Evolutionary conservation across 2,797 vertebrate genomes (phyloP).

Genomic region (Fringilla coelebs): DNA sequence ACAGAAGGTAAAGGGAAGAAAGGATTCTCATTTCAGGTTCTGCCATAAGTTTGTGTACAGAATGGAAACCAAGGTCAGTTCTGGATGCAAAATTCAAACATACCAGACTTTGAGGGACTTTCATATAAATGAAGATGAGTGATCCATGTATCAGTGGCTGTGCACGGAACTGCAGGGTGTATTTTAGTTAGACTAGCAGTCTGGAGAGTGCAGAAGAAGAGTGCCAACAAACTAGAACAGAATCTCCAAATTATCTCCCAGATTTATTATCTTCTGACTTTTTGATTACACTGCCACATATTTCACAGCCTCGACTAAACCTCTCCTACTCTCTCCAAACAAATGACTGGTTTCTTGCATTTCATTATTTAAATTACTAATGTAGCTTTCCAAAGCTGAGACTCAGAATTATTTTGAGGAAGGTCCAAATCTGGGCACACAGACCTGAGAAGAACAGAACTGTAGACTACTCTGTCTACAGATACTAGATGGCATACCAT

Average conservation of each 20-base stretch:
- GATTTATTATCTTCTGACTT: background rate
- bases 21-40: background rate
- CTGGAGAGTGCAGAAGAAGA: background rate
- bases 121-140: background rate
- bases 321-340: background rate
- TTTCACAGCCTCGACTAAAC: background rate
- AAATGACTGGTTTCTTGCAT: background rate
- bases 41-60: background rate
- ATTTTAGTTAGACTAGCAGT: background rate
- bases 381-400: background rate
- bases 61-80: background rate
- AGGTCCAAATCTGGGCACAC: background rate
- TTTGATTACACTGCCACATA: background rate
- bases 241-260: background rate
- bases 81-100: background rate
- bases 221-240: background rate
- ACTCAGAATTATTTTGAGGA: background rate
- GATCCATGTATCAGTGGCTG: background rate
- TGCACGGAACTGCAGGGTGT: background rate
- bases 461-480: background rate
- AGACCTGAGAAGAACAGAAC: background rate
- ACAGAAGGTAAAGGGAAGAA: background rate
- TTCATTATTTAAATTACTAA: too few species aligned
- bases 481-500: background rate
- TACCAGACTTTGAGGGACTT: background rate